Base-by-base conservation (phyloP, 2,113 vertebrate genomes). In the Procapra przewalskii region DNA sequence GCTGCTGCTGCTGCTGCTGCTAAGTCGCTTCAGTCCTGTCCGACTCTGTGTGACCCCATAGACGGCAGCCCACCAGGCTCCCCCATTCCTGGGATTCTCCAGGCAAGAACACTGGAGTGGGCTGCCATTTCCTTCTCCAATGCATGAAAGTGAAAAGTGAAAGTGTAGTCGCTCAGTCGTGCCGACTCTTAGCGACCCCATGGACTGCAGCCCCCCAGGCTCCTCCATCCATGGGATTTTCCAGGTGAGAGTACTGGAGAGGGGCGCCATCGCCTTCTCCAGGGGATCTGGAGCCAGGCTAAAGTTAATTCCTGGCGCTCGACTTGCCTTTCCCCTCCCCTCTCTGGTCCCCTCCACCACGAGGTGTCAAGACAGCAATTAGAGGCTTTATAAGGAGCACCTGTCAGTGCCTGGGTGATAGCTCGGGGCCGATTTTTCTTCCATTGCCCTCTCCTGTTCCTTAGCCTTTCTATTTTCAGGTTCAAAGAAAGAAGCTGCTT, bases 401-500 rank as follows among this genome's bases (percentile, higher is more conserved):
- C 88, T 96, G 91, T 96, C 96, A 94, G 27, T 31, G 50, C 40
- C 50, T 84, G 43, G 97, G 89, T 91, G 94, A 54, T 64, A 88
- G 89, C 88, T 97, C 91, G 88, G 80, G 81, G 64, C 36, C 71
- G 33, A 85, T 50, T 71, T 48, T 96, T 54, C 79, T 97, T 98
- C 98, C 96, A 94, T 52, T 1, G 90, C 97, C 97, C 82, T 91
- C 25, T 98, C 95, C 60, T n/a, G 88, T 85, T 97, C 86, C 95
- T 89, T 97, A 90, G 60, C 45, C 57, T 97, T 98, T 98, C 97
- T 97, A 98, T 96, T 97, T 96, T 94, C 96, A 98, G 93, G 79
- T 97, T 97, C 92, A 98, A 97, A 99, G 98, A 89, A 90, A 97
- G 75, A 95, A 87, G 57, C 62, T 91, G 12, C 90, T 98, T 98